phyloP scores from a whole-genome alignment of 1,140 invertebrate genomes.

The Scaptodrosophila lebanonensis region DNA sequence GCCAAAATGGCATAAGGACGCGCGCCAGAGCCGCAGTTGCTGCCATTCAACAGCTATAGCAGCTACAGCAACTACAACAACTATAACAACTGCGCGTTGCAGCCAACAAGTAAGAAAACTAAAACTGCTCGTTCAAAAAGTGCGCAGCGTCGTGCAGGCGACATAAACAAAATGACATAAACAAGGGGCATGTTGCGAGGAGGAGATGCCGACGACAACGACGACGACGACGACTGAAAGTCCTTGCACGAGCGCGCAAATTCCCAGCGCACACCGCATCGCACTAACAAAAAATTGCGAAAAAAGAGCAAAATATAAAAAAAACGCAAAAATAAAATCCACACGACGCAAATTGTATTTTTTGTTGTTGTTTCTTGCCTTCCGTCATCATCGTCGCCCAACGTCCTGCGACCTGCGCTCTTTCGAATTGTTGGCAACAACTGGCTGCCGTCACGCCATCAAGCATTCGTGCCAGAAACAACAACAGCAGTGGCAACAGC shows the following conservation, averaged over 20 bases:
- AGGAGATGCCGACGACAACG: not conserved
- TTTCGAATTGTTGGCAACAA: constrained; percentile 72
- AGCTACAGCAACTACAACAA: too few species aligned
- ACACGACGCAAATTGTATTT: constrained; percentile 61
- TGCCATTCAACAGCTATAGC: too few species aligned
- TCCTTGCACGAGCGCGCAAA: constrained; percentile 62
- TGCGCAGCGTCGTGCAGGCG: constrained; percentile 48
- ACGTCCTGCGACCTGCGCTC: constrained; percentile 24
- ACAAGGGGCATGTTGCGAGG: constrained; percentile 18
- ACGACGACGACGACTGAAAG: constrained; percentile 19
- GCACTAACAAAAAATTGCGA: constrained; percentile 46
- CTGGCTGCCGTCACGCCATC: constrained; percentile 72
- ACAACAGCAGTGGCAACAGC: constrained; percentile 31
- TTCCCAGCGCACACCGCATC: constrained; percentile 47
- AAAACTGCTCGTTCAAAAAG: constrained; percentile 38
- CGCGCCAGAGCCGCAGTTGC: too few species aligned
- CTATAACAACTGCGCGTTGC: too few species aligned
- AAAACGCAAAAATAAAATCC: constrained; percentile 53
- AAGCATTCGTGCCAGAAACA: constrained; percentile 64
- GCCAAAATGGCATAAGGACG: too few species aligned
- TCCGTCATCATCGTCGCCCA: not conserved
- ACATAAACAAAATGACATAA: constrained; percentile 63
- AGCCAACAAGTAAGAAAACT: constrained; percentile 1
- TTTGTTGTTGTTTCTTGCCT: constrained; percentile 19
- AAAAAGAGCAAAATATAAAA: constrained; percentile 18